Percentiles rank a stretch among this genome's conserved stretches.
These are phyloP conservation scores for Barbus barbus DNA, from an alignment of 2,113 vertebrate genomes.

Conservation along the genomic window DNA sequence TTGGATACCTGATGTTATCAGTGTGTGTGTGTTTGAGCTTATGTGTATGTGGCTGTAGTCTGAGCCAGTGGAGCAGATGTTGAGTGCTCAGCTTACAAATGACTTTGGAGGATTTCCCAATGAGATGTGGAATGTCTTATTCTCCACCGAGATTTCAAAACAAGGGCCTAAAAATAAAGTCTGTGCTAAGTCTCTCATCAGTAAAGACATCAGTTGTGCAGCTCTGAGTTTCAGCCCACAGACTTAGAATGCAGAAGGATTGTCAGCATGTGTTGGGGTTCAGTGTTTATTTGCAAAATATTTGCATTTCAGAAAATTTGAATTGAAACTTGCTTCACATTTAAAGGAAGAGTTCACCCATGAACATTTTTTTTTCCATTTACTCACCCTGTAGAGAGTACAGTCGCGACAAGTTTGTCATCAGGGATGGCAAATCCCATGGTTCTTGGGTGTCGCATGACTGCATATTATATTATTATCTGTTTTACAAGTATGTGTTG, in stretches of 20 bases:
- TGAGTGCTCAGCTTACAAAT: slow-evolving; percentile 64
- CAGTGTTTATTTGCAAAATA: background rate
- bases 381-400: too few species aligned
- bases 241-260: background rate
- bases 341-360: too few species aligned
- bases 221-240: background rate
- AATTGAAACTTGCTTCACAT: too few species aligned
- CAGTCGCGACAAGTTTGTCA: too few species aligned
- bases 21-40: slow-evolving; percentile 59
- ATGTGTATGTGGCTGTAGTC: slow-evolving; percentile 37
- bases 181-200: slow-evolving; percentile 5
- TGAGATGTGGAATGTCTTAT: slow-evolving; percentile 68
- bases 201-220: slow-evolving; percentile 22
- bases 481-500: background rate
- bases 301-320: background rate
- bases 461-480: background rate
- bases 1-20: slow-evolving; percentile 47
- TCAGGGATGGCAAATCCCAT: background rate
- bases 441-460: background rate
- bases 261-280: background rate
- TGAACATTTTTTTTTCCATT: too few species aligned
- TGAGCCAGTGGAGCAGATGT: slow-evolving; percentile 72
- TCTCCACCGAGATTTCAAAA: slow-evolving; percentile 67
- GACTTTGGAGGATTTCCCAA: slow-evolving; percentile 73
- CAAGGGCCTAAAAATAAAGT: slow-evolving; percentile 73